These are phyloP conservation scores for Spisula subtruncata DNA, from an alignment of 2,888 invertebrate species.

Conservation along the genomic window DNA sequence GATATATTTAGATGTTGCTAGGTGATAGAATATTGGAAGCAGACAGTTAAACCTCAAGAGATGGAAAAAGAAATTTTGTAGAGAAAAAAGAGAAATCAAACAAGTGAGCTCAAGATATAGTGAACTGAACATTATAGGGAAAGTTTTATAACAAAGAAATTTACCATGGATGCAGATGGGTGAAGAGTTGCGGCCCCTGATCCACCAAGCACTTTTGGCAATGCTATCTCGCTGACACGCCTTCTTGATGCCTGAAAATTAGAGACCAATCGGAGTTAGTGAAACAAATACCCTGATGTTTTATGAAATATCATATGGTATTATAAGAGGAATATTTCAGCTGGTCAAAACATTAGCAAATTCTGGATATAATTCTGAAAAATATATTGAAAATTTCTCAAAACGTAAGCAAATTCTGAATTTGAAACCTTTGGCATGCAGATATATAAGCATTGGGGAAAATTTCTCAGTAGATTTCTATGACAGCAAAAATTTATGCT, in stretches of 20 bases:
- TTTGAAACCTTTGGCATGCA: no score
- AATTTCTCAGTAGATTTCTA: no score
- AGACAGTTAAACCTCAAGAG: neutral
- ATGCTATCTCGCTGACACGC: constrained; percentile 81
- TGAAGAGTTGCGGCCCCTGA: constrained; percentile 76
- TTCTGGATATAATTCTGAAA: no score
- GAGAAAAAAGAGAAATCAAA: no score
- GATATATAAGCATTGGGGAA: no score
- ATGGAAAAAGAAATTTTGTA: neutral
- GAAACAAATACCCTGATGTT: no score
- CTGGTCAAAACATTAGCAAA: no score
- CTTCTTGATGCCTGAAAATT: constrained; percentile 71
- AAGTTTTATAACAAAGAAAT: constrained; percentile 47
- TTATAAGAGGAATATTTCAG: no score
- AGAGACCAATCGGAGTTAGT: neutral
- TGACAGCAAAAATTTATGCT: no score
- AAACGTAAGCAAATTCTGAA: no score
- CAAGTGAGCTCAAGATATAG: neutral
- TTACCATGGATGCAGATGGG: constrained; percentile 80
- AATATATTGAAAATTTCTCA: no score
- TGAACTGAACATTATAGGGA: neutral
- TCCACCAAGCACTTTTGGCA: constrained; percentile 81
- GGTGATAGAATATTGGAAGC: neutral
- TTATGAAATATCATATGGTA: no score
- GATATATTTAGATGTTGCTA: neutral